These are phyloP conservation scores for Tribolium madens DNA, from an alignment of 1,140 invertebrate species.

Conservation along the genomic window DNA sequence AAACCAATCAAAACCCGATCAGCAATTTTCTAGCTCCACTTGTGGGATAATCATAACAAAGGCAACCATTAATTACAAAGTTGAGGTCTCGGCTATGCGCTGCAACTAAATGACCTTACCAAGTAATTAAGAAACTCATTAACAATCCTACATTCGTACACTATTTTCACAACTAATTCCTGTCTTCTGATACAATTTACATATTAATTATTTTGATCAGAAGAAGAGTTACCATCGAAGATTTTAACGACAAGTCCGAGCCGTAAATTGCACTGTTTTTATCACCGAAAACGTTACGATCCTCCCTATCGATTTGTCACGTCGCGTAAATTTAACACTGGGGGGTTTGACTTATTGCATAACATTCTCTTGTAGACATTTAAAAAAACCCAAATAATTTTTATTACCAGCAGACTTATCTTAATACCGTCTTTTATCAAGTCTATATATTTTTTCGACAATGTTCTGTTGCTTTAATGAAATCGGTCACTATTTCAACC, in stretches of 20 bases:
- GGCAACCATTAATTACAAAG: slow-evolving; percentile 62
- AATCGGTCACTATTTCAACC: slow-evolving; percentile 24
- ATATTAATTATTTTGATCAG: slow-evolving; percentile 7
- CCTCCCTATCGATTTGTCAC: not conserved
- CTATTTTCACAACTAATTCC: slow-evolving; percentile 21
- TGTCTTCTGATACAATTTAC: slow-evolving; percentile 2
- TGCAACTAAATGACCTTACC: slow-evolving; percentile 57
- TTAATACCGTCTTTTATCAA: not conserved
- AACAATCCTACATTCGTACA: slow-evolving; percentile 57
- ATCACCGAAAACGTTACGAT: not conserved
- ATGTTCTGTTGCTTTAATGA: slow-evolving; percentile 23
- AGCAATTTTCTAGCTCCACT: slow-evolving; percentile 62
- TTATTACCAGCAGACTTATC: not conserved
- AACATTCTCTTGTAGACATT: not conserved
- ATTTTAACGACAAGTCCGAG: not conserved
- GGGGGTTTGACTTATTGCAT: not conserved
- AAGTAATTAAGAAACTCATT: slow-evolving; percentile 61
- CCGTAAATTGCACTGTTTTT: not conserved
- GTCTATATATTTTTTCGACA: slow-evolving; percentile 9
- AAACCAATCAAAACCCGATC: slow-evolving; percentile 63
- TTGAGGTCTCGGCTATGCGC: slow-evolving; percentile 51
- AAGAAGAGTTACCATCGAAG: not conserved
- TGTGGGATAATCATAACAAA: slow-evolving; percentile 63
- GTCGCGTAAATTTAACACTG: not conserved
- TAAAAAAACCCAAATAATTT: not conserved